phyloP scores from a whole-genome alignment of 2,888 invertebrate species.

The Idaea biselata region DNA sequence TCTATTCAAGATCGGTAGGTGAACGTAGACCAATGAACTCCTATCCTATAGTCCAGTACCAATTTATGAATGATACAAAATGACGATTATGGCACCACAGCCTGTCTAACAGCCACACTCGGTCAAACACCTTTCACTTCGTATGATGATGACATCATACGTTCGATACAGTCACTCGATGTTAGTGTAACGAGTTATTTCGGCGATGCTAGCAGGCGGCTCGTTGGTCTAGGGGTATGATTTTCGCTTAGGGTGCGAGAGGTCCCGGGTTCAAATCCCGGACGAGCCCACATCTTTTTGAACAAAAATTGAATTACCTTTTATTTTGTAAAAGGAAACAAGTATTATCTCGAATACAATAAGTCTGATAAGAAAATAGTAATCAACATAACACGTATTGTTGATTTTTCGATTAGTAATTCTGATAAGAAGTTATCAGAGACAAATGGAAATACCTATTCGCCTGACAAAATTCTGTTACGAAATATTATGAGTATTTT shows the following conservation, averaged over 20 bases:
- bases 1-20: too few relatives aligned
- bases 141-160: constrained; percentile 17
- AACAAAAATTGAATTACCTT: not conserved
- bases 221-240: constrained; percentile 82
- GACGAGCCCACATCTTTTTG: constrained; percentile 68
- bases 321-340: not conserved
- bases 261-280: constrained; percentile 82
- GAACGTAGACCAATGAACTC: too few relatives aligned
- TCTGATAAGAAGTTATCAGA: not conserved
- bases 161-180: constrained; percentile 10
- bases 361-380: not conserved
- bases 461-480: constrained; percentile 7
- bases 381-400: not conserved
- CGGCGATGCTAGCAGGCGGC: constrained; percentile 31
- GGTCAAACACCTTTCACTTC: constrained; percentile 36
- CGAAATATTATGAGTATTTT: constrained; percentile 2
- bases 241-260: constrained; percentile 80
- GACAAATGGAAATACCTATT: not conserved
- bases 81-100: not conserved
- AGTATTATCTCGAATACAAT: not conserved
- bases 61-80: not conserved
- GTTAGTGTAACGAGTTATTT: constrained; percentile 32
- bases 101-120: not conserved
- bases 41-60: too few relatives aligned
- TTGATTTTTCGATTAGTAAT: not conserved